Evolutionary conservation across 2,888 invertebrate species (phyloP).

Genomic region (Isotomurus palustris): DNA sequence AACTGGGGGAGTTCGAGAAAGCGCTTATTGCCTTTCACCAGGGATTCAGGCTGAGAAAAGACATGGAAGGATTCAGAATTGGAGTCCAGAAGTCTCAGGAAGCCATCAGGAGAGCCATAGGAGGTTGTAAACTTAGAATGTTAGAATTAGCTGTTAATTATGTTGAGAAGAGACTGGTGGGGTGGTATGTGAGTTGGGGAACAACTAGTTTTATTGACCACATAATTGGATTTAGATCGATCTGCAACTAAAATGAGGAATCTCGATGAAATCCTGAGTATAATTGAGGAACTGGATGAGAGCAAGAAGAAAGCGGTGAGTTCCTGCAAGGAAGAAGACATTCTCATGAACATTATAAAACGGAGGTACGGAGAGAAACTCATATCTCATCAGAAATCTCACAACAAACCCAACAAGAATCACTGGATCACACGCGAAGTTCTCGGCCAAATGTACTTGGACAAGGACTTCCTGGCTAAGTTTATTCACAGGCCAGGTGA

Average conservation of each 20-base stretch:
- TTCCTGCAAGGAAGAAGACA: conserved; percentile 15
- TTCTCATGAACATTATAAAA: conserved; percentile 16
- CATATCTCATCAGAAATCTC: conserved; percentile 1
- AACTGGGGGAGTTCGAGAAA: conserved; percentile 45
- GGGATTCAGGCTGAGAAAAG: conserved; percentile 38
- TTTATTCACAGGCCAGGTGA: conserved; percentile 40
- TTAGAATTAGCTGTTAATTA: not conserved
- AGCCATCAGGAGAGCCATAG: conserved; percentile 43
- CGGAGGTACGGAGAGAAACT: conserved; percentile 17
- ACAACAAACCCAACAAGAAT: conserved; percentile 12
- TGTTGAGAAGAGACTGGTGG: not conserved
- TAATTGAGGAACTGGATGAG: conserved; percentile 39
- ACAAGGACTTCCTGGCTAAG: conserved; percentile 43
- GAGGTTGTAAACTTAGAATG: conserved; percentile 13
- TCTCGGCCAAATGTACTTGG: conserved; percentile 43
- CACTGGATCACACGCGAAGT: conserved; percentile 40
- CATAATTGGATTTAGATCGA: conserved; percentile 17
- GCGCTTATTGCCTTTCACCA: conserved; percentile 44
- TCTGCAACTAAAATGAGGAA: conserved; percentile 38
- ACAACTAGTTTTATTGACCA: not conserved
- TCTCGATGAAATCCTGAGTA: conserved; percentile 39
- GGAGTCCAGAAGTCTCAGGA: conserved; percentile 45
- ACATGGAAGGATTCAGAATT: conserved; percentile 42
- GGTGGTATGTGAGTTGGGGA: not conserved
- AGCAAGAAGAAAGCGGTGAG: conserved; percentile 10